Percentiles rank a stretch among this genome's conserved stretches.
phyloP scores from a whole-genome alignment of 2,888 invertebrate genomes.

The Chrysopilus asiliformis region DNA sequence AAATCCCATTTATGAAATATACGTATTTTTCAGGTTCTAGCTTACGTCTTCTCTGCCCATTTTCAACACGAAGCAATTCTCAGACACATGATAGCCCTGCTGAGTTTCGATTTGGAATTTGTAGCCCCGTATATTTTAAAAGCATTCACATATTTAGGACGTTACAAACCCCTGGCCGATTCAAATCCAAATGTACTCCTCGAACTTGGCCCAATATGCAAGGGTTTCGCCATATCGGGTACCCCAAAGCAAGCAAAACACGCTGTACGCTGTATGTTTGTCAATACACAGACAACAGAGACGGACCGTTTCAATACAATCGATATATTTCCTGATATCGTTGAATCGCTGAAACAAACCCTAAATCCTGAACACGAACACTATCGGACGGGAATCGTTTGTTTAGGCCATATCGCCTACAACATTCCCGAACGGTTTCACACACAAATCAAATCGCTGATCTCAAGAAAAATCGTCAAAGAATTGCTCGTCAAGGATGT shows the following conservation, averaged over 20 bases:
- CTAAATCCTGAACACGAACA: slow-evolving; percentile 60
- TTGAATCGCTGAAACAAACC: slow-evolving; percentile 65
- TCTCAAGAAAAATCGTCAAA: slow-evolving; percentile 90
- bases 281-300: slow-evolving; percentile 49
- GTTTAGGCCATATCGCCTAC: slow-evolving; percentile 87
- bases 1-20: not conserved
- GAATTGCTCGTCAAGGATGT: slow-evolving; percentile 79
- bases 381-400: slow-evolving; percentile 88
- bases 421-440: slow-evolving; percentile 83
- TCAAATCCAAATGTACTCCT: slow-evolving; percentile 64
- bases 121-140: slow-evolving; percentile 71
- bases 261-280: slow-evolving; percentile 81
- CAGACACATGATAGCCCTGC: slow-evolving; percentile 59
- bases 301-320: slow-evolving; percentile 9
- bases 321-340: slow-evolving; percentile 66
- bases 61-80: slow-evolving; percentile 79
- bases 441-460: slow-evolving; percentile 83
- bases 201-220: slow-evolving; percentile 71
- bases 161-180: slow-evolving; percentile 69
- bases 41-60: slow-evolving; percentile 85
- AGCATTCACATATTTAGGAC: slow-evolving; percentile 75
- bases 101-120: slow-evolving; percentile 53
- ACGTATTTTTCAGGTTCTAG: slow-evolving; percentile 39
- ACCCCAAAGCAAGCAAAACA: slow-evolving; percentile 94
- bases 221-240: slow-evolving; percentile 76